phyloP scores from a whole-genome alignment of 1,140 invertebrate genomes.

The Diorhabda carinulata region DNA sequence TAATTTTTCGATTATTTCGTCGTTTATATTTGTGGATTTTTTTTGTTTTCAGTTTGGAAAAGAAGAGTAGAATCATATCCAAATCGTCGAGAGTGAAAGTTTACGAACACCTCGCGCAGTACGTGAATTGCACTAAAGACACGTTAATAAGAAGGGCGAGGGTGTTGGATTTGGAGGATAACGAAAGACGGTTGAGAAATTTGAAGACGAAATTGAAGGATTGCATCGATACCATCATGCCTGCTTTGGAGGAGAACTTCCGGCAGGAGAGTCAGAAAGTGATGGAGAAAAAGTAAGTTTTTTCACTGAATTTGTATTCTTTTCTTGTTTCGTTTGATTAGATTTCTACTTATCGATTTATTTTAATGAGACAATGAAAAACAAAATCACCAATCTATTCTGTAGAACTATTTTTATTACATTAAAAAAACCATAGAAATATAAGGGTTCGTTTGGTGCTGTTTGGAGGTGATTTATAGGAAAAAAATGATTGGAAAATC shows the following conservation, averaged over 20 bases:
- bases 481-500: too few relatives aligned
- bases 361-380: too few relatives aligned
- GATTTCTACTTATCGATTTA: too few relatives aligned
- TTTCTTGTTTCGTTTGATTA: not conserved
- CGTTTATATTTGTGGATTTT: not conserved
- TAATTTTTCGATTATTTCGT: not conserved
- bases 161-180: conserved; percentile 59
- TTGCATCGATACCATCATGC: conserved; percentile 57
- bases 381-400: too few relatives aligned
- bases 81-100: conserved; percentile 53
- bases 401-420: too few relatives aligned
- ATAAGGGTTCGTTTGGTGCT: too few relatives aligned
- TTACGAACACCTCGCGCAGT: conserved; percentile 61
- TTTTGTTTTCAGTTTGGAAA: conserved; percentile 57
- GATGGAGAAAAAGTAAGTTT: conserved; percentile 55
- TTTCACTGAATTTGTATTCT: conserved; percentile 2
- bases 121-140: conserved; percentile 64
- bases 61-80: conserved; percentile 48
- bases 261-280: conserved; percentile 56
- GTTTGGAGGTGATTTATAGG: too few relatives aligned
- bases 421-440: too few relatives aligned
- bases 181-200: conserved; percentile 54
- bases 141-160: conserved; percentile 64
- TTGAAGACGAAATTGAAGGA: conserved; percentile 50
- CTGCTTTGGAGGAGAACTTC: conserved; percentile 54